Evolutionary conservation across 2,797 vertebrate species (phyloP).

Genomic region (Gobionotothen gibberifrons): DNA sequence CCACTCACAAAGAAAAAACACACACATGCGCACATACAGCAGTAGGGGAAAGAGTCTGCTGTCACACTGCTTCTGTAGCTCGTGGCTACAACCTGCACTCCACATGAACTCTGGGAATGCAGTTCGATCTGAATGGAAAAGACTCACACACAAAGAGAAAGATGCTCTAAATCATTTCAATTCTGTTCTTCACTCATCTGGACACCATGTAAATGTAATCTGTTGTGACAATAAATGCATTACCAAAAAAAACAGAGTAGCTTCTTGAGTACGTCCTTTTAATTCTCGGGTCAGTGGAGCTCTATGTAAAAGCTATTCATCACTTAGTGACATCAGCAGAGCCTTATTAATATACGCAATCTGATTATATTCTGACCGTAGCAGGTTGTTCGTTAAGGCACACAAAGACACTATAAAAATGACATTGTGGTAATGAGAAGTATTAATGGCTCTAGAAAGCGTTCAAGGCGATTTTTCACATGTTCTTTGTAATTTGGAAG

Average conservation of each 20-base stretch:
- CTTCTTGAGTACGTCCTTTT: slow-evolving; percentile 53
- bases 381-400: slow-evolving; percentile 44
- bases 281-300: slow-evolving; percentile 32
- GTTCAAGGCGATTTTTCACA: slow-evolving; percentile 8
- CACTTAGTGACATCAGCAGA: slow-evolving; percentile 4
- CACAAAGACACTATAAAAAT: background rate
- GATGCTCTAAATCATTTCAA: slow-evolving; percentile 65
- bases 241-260: slow-evolving; percentile 69
- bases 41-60: slow-evolving; percentile 36
- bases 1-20: slow-evolving; percentile 51
- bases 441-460: slow-evolving; percentile 13
- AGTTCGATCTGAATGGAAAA: slow-evolving; percentile 49
- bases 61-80: slow-evolving; percentile 63
- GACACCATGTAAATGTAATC: slow-evolving; percentile 91
- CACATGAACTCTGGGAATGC: slow-evolving; percentile 67
- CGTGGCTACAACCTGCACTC: slow-evolving; percentile 65
- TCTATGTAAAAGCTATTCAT: slow-evolving; percentile 17
- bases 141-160: slow-evolving; percentile 37
- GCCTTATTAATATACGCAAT: slow-evolving; percentile 21
- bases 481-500: slow-evolving; percentile 13
- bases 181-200: slow-evolving; percentile 85
- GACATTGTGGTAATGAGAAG: background rate
- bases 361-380: slow-evolving; percentile 36
- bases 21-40: slow-evolving; percentile 46
- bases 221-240: slow-evolving; percentile 95